Conservation (phyloP, 2,888 invertebrate species). For the Neoscelio sp. region DNA sequence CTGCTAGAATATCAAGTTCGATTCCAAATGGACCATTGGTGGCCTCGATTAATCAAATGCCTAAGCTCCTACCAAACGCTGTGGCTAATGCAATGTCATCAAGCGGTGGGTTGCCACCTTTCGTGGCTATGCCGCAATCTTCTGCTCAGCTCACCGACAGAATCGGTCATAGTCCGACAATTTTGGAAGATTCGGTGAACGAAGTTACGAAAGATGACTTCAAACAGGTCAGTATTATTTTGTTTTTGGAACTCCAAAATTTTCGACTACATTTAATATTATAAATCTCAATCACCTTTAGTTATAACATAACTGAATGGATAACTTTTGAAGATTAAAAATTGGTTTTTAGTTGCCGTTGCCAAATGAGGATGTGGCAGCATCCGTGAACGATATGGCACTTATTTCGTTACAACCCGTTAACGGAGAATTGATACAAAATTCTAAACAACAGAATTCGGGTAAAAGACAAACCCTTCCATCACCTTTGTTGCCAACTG, state of each 20-base stretch:
- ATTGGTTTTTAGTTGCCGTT: slow-evolving; percentile 74
- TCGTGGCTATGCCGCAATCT: slow-evolving; percentile 80
- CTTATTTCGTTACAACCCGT: slow-evolving; percentile 78
- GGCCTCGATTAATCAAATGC: slow-evolving; percentile 40
- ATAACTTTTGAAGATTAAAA: not conserved
- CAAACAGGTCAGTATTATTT: slow-evolving; percentile 70
- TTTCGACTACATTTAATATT: not conserved
- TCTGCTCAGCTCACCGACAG: slow-evolving; percentile 78
- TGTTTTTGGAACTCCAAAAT: not conserved
- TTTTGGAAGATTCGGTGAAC: slow-evolving; percentile 78
- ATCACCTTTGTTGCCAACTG: slow-evolving; percentile 39
- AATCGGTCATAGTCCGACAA: slow-evolving; percentile 77
- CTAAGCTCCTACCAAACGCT: slow-evolving; percentile 65
- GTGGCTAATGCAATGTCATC: slow-evolving; percentile 60
- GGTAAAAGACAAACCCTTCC: slow-evolving; percentile 74
- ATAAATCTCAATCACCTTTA: too few species aligned
- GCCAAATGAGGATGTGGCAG: slow-evolving; percentile 77
- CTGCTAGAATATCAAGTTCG: slow-evolving; percentile 69
- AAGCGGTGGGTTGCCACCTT: slow-evolving; percentile 75
- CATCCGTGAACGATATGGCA: slow-evolving; percentile 79
- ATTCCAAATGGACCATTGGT: slow-evolving; percentile 69
- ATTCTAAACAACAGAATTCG: slow-evolving; percentile 70
- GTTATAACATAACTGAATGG: not conserved
- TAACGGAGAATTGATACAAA: slow-evolving; percentile 68
- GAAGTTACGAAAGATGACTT: slow-evolving; percentile 80